Percentiles rank a stretch among this genome's conserved stretches.
phyloP scores from a whole-genome alignment of 2,888 invertebrate genomes.

The Limenitis camilla region DNA sequence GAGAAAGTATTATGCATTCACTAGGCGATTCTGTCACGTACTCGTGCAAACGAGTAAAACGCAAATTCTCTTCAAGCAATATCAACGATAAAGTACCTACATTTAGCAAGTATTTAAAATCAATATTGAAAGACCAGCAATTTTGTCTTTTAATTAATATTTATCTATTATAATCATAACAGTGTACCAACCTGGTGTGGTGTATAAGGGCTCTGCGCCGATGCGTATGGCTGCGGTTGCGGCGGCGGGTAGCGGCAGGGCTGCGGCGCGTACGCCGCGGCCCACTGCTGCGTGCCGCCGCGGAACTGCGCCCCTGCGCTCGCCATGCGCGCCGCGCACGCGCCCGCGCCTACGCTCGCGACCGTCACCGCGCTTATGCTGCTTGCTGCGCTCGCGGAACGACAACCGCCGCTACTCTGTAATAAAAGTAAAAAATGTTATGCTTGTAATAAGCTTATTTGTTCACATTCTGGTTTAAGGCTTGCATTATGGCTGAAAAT shows the following conservation, averaged over 20 bases:
- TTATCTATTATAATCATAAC: neutral
- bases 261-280: constrained; percentile 67
- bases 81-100: neutral
- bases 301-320: constrained; percentile 70
- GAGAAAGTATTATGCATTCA: constrained; percentile 12
- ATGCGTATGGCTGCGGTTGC: constrained; percentile 62
- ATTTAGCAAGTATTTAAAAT: too few relatives aligned
- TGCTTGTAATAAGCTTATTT: too few relatives aligned
- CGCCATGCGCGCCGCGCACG: constrained; percentile 73
- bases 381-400: constrained; percentile 61
- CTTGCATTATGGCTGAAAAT: too few relatives aligned
- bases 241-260: constrained; percentile 72
- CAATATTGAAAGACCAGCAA: neutral
- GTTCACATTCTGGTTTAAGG: too few relatives aligned
- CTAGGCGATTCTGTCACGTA: constrained; percentile 7
- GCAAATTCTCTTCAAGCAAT: neutral
- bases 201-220: constrained; percentile 62
- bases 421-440: constrained; percentile 24
- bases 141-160: neutral
- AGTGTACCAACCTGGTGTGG: constrained; percentile 57
- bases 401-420: constrained; percentile 67
- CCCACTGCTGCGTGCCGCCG: constrained; percentile 71
- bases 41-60: neutral
- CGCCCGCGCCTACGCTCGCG: constrained; percentile 67
- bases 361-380: constrained; percentile 66